Evolutionary conservation across 2,113 vertebrate species (phyloP).

Genomic region (Acanthochromis polyacanthus): DNA sequence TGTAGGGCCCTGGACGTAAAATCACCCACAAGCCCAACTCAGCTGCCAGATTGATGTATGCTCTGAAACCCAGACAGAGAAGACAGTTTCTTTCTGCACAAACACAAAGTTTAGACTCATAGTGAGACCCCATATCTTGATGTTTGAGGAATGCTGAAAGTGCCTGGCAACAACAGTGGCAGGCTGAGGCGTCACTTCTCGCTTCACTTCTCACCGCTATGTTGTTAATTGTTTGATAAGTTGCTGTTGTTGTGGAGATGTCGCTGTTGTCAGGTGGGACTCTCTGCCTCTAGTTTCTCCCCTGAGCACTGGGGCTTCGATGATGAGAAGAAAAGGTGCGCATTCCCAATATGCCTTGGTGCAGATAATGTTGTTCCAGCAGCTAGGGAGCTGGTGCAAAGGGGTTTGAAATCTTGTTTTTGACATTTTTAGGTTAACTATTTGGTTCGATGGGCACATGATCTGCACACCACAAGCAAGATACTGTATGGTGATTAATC

Average conservation of each 20-base stretch:
- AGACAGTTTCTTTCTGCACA: background rate
- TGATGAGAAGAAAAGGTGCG: conserved; percentile 41
- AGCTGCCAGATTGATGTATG: conserved; percentile 89
- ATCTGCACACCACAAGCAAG: background rate
- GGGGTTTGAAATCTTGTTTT: background rate
- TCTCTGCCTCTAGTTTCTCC: conserved; percentile 48
- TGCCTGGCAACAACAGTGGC: conserved; percentile 24
- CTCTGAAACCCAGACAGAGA: conserved; percentile 78
- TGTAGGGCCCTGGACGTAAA: conserved; percentile 93
- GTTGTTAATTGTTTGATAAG: conserved; percentile 49
- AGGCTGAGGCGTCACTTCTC: conserved; percentile 1
- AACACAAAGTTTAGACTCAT: background rate
- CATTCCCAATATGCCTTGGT: conserved; percentile 43
- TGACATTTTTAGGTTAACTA: background rate
- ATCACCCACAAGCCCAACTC: conserved; percentile 94
- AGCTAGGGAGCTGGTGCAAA: background rate
- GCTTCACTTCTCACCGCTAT: conserved; percentile 24
- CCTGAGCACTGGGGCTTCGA: conserved; percentile 36
- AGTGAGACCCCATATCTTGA: background rate
- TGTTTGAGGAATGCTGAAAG: conserved; percentile 13
- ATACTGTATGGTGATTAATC: background rate
- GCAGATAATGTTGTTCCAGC: conserved; percentile 8
- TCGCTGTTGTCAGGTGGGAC: conserved; percentile 68
- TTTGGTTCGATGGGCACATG: background rate
- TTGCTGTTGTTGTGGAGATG: conserved; percentile 73